These are phyloP conservation scores for Thereva unica DNA, from an alignment of 2,888 invertebrate species.

Conservation along the genomic window DNA sequence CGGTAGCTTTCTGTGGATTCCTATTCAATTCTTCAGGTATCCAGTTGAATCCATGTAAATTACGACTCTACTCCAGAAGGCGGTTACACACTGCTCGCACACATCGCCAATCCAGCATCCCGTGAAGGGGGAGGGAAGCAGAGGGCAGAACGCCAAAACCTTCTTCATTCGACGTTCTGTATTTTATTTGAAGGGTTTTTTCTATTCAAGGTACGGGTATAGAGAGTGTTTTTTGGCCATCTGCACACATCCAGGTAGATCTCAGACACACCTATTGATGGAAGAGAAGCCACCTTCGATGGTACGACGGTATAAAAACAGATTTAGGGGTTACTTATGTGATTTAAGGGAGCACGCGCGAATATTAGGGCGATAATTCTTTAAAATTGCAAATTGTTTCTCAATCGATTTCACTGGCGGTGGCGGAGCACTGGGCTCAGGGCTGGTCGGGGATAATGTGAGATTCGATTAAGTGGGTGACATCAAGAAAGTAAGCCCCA, in stretches of 20 bases:
- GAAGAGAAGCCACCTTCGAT: conserved; percentile 26
- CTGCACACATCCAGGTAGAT: conserved; percentile 28
- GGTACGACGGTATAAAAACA: conserved; percentile 48
- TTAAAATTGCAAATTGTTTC: conserved; percentile 59
- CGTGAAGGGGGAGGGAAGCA: conserved; percentile 1
- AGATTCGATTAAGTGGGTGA: conserved; percentile 42
- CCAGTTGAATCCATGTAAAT: conserved; percentile 58
- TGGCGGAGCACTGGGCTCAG: conserved; percentile 10
- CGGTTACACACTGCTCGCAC: conserved; percentile 25
- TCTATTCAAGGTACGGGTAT: conserved; percentile 25
- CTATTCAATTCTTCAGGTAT: conserved; percentile 59
- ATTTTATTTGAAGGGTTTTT: conserved; percentile 38
- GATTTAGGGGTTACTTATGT: conserved; percentile 58
- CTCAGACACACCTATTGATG: conserved; percentile 20
- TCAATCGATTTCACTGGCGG: conserved; percentile 55
- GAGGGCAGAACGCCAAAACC: conserved; percentile 1
- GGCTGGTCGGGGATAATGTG: conserved; percentile 33
- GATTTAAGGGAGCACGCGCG: conserved; percentile 58
- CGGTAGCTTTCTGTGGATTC: conserved; percentile 59
- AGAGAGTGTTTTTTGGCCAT: conserved; percentile 26
- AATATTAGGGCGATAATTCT: conserved; percentile 58
- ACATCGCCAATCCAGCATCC: not conserved
- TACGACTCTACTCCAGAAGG: conserved; percentile 48
- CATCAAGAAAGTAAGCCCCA: conserved; percentile 39
- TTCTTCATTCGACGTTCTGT: conserved; percentile 20